These are phyloP conservation scores for Lithosia quadra DNA, from an alignment of 2,888 invertebrate species.

Conservation along the genomic window DNA sequence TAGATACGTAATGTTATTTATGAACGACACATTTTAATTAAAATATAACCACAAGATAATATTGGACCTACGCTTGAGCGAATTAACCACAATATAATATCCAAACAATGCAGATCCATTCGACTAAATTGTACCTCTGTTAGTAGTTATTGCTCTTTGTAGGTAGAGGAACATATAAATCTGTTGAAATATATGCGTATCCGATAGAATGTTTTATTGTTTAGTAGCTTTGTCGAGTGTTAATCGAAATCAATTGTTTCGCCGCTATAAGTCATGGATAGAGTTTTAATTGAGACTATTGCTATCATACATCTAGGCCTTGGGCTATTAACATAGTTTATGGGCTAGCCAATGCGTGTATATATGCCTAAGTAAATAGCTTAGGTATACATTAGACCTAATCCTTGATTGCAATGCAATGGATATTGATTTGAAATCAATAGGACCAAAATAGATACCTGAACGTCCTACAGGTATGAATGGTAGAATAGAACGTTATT, in stretches of 20 bases:
- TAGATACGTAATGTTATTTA: not conserved
- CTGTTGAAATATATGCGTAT: slow-evolving; percentile 48
- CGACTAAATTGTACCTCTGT: slow-evolving; percentile 25
- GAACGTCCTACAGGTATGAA: too few species aligned
- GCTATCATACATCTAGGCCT: slow-evolving; percentile 68
- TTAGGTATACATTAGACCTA: not conserved
- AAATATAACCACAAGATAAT: slow-evolving; percentile 19
- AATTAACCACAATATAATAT: slow-evolving; percentile 24
- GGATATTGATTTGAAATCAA: too few species aligned
- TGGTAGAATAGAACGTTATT: too few species aligned
- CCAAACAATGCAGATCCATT: slow-evolving; percentile 25
- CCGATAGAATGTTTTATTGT: slow-evolving; percentile 72
- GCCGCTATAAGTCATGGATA: slow-evolving; percentile 76
- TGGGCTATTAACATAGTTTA: slow-evolving; percentile 64
- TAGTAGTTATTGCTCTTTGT: slow-evolving; percentile 46
- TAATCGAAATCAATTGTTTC: slow-evolving; percentile 85
- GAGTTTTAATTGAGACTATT: slow-evolving; percentile 80
- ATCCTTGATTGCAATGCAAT: not conserved
- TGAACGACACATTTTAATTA: slow-evolving; percentile 16
- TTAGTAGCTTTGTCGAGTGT: slow-evolving; percentile 78
- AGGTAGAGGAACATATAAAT: slow-evolving; percentile 48
- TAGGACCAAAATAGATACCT: too few species aligned
- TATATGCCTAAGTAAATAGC: slow-evolving; percentile 17
- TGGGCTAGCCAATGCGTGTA: slow-evolving; percentile 39
- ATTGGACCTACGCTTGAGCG: slow-evolving; percentile 17